phyloP scores from a whole-genome alignment of 2,797 vertebrate genomes.

The Pelochelys cantorii region DNA sequence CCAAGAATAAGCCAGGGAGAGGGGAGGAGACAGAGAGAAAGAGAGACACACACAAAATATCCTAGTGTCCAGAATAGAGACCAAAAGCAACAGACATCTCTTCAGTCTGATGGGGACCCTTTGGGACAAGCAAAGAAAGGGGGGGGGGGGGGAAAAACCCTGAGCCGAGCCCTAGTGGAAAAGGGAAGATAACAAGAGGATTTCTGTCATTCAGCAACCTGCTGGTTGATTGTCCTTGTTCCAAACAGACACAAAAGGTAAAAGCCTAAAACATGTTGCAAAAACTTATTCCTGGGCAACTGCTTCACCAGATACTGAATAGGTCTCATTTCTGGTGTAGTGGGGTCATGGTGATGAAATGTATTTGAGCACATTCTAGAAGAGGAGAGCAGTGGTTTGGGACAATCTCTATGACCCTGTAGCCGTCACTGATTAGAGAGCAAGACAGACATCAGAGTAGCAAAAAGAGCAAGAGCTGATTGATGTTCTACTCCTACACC shows the following conservation, averaged over 20 bases:
- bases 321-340: not conserved
- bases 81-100: not conserved
- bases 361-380: not conserved
- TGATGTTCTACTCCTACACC: no score
- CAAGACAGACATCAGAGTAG: no score
- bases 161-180: no score
- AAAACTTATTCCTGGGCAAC: not conserved
- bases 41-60: no score
- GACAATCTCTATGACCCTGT: not conserved
- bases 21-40: no score
- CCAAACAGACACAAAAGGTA: not conserved
- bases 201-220: not conserved
- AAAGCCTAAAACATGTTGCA: not conserved
- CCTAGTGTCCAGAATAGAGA: no score
- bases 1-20: no score
- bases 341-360: not conserved
- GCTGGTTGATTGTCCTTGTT: not conserved
- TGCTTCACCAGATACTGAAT: not conserved
- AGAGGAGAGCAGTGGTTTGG: not conserved
- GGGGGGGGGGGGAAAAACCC: no score
- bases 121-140: not conserved
- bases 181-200: not conserved
- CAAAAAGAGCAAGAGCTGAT: no score
- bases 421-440: not conserved
- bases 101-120: not conserved